A percentile compares a stretch with the other conserved stretches of the same genome.
Conservation (phyloP, 2,888 invertebrate genomes). For the Andrena praecox region DNA sequence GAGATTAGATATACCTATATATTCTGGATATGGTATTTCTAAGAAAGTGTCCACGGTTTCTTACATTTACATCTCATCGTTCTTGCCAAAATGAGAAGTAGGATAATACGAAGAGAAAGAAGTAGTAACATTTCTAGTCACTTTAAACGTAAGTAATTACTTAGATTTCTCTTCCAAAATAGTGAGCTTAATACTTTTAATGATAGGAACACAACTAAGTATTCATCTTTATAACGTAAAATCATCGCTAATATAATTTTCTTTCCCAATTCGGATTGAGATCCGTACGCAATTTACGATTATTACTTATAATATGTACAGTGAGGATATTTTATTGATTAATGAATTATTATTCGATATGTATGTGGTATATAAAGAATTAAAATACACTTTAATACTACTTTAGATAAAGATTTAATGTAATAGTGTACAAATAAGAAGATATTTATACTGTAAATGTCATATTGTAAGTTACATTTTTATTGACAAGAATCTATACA, state of each 20-base stretch:
- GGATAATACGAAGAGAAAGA: slow-evolving; percentile 56
- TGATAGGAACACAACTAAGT: slow-evolving; percentile 50
- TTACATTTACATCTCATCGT: slow-evolving; percentile 81
- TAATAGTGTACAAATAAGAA: slow-evolving; percentile 43
- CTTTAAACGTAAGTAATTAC: slow-evolving; percentile 69
- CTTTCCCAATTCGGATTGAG: slow-evolving; percentile 62
- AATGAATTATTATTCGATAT: slow-evolving; percentile 47
- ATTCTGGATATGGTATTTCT: slow-evolving; percentile 72
- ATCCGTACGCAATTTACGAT: slow-evolving; percentile 57
- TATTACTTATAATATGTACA: slow-evolving; percentile 56
- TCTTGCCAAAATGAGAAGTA: slow-evolving; percentile 77
- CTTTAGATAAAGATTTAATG: slow-evolving; percentile 40
- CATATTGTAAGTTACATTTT: slow-evolving; percentile 50
- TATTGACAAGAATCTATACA: slow-evolving; percentile 53
- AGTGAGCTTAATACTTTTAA: slow-evolving; percentile 64
- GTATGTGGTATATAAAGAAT: slow-evolving; percentile 41
- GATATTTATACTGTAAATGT: slow-evolving; percentile 47
- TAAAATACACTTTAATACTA: slow-evolving; percentile 47
- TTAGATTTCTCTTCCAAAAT: slow-evolving; percentile 72
- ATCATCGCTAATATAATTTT: slow-evolving; percentile 55
- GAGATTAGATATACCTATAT: slow-evolving; percentile 69
- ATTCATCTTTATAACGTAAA: slow-evolving; percentile 46
- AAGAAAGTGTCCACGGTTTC: slow-evolving; percentile 77
- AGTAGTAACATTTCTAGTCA: slow-evolving; percentile 80
- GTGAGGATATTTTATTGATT: slow-evolving; percentile 54